Evolutionary conservation across 92 coral and sea anemone genomes (phyloP).

Genomic region (Epizoanthus illoricatus): DNA sequence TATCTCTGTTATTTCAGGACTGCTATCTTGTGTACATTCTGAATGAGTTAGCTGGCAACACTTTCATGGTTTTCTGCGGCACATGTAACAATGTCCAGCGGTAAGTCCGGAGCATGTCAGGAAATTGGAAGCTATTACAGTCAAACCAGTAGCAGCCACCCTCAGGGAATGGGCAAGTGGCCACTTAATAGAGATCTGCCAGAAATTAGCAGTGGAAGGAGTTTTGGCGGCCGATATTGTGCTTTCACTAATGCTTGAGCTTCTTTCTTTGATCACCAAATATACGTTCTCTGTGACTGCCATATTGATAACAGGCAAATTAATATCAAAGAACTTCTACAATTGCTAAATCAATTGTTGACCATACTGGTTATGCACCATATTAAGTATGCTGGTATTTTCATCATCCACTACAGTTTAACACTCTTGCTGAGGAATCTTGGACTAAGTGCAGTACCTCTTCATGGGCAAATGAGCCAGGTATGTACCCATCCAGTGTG

Average conservation of each 20-base stretch:
- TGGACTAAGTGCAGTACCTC: conserved; percentile 95
- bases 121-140: no score
- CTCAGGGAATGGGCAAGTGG: no score
- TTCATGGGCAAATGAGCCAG: conserved; percentile 99
- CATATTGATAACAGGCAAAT: no score
- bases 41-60: conserved; percentile 97
- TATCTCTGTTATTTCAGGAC: conserved; percentile 54
- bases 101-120: conserved; percentile 30
- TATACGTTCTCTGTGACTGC: no score
- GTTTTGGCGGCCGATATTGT: no score
- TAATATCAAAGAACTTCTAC: background rate
- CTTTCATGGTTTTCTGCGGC: conserved; percentile 97
- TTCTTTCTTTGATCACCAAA: no score
- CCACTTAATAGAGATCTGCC: no score
- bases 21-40: conserved; percentile 91
- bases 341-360: background rate
- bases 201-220: no score
- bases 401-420: conserved; percentile 52
- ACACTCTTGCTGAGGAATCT: conserved; percentile 87
- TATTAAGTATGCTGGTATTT: background rate
- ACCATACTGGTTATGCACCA: no score
- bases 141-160: no score
- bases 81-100: conserved; percentile 98
- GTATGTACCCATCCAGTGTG: conserved; percentile 30
- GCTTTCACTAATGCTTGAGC: no score